Base-by-base conservation (phyloP, 1,140 invertebrate genomes). In the Oncopodura yosiiana region DNA sequence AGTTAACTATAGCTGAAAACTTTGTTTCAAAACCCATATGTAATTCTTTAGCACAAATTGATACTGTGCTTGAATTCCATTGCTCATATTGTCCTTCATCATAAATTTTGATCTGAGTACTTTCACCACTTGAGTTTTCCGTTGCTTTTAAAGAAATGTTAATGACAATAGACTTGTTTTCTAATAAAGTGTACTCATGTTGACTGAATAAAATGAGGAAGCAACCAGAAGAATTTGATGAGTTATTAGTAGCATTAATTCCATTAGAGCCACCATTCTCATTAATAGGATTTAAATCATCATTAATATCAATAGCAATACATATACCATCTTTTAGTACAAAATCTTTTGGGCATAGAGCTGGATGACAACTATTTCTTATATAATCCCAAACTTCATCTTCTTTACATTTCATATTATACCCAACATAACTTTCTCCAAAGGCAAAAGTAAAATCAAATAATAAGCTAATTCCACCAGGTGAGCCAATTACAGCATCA, bases 301-400 rank as follows among this genome's bases (percentile, higher is more conserved):
- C 19, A 23, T 3, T 51, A 19, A 26, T 19, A 1, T 41, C 16
- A 2, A 48, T 43, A 14, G 32, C 34, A 8, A 57, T 32, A 54
- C 68, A 68, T 18, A 42, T 51, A 0, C 46, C 61, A 23, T 60
- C 41, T 27, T 61, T 37, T 12, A 60, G 48, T 4, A 62, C 43
- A 43, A 62, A 62, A 9, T 60, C 49, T 21, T 44, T 46, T 0
- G 56, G 54, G 38, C 68, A 69, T 3, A 62, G 56, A 3, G 57
- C 43, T 11, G 58, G 52, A 14, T 61, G 43, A 48, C 68, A 69
- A 34, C 27, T 55, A 9, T 60, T 53, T n/a, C 62, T 49, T 1
- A 69, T 19, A 26, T 60, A 59, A 52, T 69, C 67, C 59, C 57
- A 67, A 12, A 69, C 52, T 50, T 68, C 52, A 16, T 61, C 54